Evolutionary conservation across 2,888 invertebrate species (phyloP), one percentile per base, ranked within the genome.

Genomic region (Monochamus alternatus): DNA sequence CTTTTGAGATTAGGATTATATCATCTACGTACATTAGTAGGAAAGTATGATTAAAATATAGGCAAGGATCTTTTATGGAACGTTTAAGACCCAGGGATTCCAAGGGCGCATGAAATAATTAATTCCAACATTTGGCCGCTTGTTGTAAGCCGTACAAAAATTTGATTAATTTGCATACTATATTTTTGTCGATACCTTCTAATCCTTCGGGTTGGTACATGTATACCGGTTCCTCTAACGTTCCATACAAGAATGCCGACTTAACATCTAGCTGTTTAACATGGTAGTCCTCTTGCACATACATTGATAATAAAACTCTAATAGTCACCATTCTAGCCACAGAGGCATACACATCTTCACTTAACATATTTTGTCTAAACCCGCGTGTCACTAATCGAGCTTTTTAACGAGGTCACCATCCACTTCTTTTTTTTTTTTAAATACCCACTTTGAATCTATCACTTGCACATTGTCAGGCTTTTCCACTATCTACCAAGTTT

Each of bases 311-410:
- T 59, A 82, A 51, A 14, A 80, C 32, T 74, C 80, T 74, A 22
- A 83, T 75, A 14, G 80, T 81, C 9, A 62, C 64, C 80, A 81
- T 82, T 76, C 79, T 63, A n/a, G 80, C 80, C 43, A 82, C 81
- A 22, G 81, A 81, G 43, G 81, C 73, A 77, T 81, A 82, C 14
- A 77, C 75, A 59, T 81, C 78, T 63, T 79, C 72, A 73, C 52
- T 62, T 30, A 77, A 22, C 22, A 32, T 51, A 66, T 44, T 63
- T 59, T 82, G 82, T 66, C 76, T 22, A 77, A 80, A 83, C 62
- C 81, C 81, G 14, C 81, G 71, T 64, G 80, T 80, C 59, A 83
- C 81, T 73, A 82, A 67, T 30, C 78, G 59, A 22, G 78, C 79
- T 79, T 83, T 63, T 80, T 80, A 5, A 73, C 64, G 12, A 64